Percentiles rank a stretch among this genome's conserved stretches.
These are phyloP conservation scores for Dendronephthya gigantea DNA, from an alignment of 64 coral and sea anemone species.

Conservation along the genomic window DNA sequence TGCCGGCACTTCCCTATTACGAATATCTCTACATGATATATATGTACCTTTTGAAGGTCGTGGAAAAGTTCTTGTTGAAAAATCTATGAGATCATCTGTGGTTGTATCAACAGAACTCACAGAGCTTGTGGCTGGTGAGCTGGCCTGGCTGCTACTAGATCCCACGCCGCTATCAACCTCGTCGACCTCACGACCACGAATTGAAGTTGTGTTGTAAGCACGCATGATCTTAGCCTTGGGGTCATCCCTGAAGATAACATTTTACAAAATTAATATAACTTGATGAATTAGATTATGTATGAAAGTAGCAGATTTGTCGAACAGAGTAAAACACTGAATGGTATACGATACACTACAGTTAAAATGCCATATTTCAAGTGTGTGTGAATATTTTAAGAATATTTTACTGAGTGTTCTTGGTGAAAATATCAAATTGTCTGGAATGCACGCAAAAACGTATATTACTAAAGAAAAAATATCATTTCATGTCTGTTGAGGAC, in stretches of 20 bases:
- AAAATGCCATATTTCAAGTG: too few species aligned
- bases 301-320: too few species aligned
- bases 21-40: not conserved
- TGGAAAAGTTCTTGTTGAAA: constrained; percentile 24
- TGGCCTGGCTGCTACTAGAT: constrained; percentile 33
- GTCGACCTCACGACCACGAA: not conserved
- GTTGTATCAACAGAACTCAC: constrained; percentile 93
- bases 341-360: too few species aligned
- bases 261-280: not conserved
- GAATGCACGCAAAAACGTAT: too few species aligned
- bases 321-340: too few species aligned
- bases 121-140: constrained; percentile 67
- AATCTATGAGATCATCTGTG: constrained; percentile 66
- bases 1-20: too few species aligned
- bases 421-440: too few species aligned
- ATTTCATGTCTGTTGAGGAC: too few species aligned
- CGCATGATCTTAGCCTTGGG: not conserved
- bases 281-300: too few species aligned
- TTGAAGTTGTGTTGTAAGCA: not conserved
- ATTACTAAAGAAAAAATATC: too few species aligned
- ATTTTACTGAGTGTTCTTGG: too few species aligned
- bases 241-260: not conserved
- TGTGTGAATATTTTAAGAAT: too few species aligned
- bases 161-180: constrained; percentile 57
- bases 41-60: constrained; percentile 9